A percentile compares a stretch with the other conserved stretches of the same genome.
Conservation (phyloP, 1,140 invertebrate genomes). For the Penaeus japonicus region DNA sequence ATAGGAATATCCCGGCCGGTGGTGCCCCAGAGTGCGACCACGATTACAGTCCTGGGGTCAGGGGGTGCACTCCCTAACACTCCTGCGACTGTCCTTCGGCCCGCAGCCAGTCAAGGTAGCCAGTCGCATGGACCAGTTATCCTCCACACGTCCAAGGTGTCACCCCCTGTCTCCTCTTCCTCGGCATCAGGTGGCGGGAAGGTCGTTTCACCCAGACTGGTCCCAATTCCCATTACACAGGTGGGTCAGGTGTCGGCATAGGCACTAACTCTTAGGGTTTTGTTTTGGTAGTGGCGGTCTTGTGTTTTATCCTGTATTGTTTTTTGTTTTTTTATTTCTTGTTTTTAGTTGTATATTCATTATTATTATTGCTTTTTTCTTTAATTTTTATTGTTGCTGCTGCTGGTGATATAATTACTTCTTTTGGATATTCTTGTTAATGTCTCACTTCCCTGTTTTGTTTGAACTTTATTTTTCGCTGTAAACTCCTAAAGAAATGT, state of each 20-base stretch:
- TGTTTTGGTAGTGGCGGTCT: too few species aligned
- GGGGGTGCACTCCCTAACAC: neutral
- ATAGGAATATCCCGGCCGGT: neutral
- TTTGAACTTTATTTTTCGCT: too few species aligned
- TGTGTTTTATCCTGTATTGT: too few species aligned
- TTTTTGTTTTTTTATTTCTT: too few species aligned
- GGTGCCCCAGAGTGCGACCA: constrained; percentile 12
- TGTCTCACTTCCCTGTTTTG: too few species aligned
- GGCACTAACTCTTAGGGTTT: too few species aligned
- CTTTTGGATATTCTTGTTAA: too few species aligned
- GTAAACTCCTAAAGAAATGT: too few species aligned
- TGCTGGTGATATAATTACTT: too few species aligned
- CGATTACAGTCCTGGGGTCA: constrained; percentile 37
- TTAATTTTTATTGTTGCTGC: too few species aligned
- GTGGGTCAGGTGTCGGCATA: neutral
- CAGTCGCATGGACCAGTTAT: constrained; percentile 29
- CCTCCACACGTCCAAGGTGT: constrained; percentile 38
- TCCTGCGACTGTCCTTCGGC: neutral
- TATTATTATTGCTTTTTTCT: too few species aligned
- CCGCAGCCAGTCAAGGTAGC: constrained; percentile 4
- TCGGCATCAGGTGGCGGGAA: neutral
- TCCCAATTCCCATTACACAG: constrained; percentile 32
- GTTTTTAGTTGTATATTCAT: too few species aligned
- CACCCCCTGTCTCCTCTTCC: neutral
- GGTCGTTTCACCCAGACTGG: neutral